Evolutionary conservation across 2,113 vertebrate genomes (phyloP), one percentile per base, ranked within the genome.

Genomic region (Hoplias malabaricus): DNA sequence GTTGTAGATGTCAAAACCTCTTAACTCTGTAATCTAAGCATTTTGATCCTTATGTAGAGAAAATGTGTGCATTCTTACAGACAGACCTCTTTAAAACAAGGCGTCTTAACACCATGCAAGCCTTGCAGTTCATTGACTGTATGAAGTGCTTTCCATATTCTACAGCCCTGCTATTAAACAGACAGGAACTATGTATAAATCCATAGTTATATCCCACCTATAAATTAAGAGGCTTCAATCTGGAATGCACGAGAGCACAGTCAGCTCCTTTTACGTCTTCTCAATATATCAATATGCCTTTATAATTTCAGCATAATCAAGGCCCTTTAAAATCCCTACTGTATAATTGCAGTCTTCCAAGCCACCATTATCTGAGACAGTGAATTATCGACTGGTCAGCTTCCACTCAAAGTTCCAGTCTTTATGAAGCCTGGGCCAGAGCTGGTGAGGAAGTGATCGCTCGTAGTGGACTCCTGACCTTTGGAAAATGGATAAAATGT

Each of bases 221-320:
- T 78, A 63, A 69, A 75, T 82, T 21, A 75, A 57, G 36, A 70
- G 21, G n/a, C 48, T 76, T 43, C 66, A 43, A 61, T 67, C 40
- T 59, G 50, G 69, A 79, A 56, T 79, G 73, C 62, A 21, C 34
- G 50, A 25, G 53, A 79, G 67, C 66, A 78, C 53, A 42, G 48
- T 42, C 57, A 61, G 29, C 27, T 5, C 34, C 67, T 72, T 84
- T 84, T 78, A 78, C 59, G 23, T 21, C 63, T 81, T 75, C 80
- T 77, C 82, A 72, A 81, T 81, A 81, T 43, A 84, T 84, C 82
- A 81, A 84, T 84, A 81, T 75, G 71, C 42, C 72, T 71, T 71
- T 56, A 78, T 84, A 71, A 84, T 81, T 75, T 75, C 38, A 75
- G 66, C 42, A 42, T 68, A 81, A 75, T 81, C 53, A 68, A 72